Evolutionary conservation across 1,140 invertebrate genomes (phyloP).

Genomic region (Zeugodacus cucurbitae): DNA sequence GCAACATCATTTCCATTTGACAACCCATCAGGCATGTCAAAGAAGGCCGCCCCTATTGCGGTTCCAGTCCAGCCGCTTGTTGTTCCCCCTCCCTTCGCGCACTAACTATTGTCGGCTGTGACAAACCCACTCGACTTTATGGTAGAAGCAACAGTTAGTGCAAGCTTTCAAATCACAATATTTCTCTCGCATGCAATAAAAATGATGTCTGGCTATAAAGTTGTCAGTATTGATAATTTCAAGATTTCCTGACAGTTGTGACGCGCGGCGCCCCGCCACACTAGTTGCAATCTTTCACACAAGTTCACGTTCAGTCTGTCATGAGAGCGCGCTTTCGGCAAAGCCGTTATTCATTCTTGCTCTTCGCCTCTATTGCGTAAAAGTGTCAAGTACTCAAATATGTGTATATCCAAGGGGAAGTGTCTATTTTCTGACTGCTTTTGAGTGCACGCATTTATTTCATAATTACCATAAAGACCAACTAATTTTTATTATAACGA

Average conservation of each 20-base stretch:
- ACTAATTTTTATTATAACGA: conserved; percentile 18
- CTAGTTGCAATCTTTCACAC: not conserved
- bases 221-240: conserved; percentile 2
- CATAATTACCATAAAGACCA: conserved; percentile 27
- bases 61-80: not conserved
- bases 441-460: not conserved
- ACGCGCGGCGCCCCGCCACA: not conserved
- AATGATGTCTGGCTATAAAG: not conserved
- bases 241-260: conserved; percentile 23
- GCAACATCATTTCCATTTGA: conserved; percentile 20
- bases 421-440: not conserved
- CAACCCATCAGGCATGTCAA: conserved; percentile 10
- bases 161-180: not conserved
- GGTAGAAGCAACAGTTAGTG: not conserved
- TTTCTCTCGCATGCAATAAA: not conserved
- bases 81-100: no score
- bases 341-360: not conserved
- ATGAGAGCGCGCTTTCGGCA: not conserved
- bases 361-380: not conserved
- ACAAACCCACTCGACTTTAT: not conserved
- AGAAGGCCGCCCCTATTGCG: not conserved
- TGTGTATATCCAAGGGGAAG: not conserved
- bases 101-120: no score
- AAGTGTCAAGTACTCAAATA: not conserved
- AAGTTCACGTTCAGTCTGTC: not conserved